These are phyloP conservation scores for Encarsia formosa DNA, from an alignment of 2,888 invertebrate genomes.

Conservation along the genomic window DNA sequence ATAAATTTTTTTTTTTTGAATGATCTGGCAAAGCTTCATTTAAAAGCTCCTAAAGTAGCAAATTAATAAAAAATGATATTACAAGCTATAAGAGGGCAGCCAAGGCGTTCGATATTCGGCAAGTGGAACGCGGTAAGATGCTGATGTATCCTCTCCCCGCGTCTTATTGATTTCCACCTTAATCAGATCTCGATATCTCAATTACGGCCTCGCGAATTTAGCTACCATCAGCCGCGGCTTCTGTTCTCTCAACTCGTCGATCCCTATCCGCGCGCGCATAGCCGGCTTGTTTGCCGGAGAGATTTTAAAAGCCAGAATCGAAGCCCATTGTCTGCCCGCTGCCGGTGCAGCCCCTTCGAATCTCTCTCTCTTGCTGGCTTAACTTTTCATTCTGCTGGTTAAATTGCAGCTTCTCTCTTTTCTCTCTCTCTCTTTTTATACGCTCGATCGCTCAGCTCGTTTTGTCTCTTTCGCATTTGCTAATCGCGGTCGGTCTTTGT, in stretches of 20 bases:
- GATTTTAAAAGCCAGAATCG: constrained; percentile 50
- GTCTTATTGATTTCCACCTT: constrained; percentile 50
- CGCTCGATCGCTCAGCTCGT: not conserved
- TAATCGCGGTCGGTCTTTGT: no score
- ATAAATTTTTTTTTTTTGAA: no score
- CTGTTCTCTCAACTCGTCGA: constrained; percentile 31
- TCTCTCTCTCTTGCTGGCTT: constrained; percentile 35
- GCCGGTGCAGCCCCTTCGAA: constrained; percentile 43
- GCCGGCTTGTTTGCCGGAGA: constrained; percentile 47
- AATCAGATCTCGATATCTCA: constrained; percentile 52
- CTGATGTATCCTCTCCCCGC: constrained; percentile 17
- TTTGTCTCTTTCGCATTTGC: not conserved
- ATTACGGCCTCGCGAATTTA: no score
- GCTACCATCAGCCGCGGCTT: constrained; percentile 20
- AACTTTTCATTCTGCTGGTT: constrained; percentile 51
- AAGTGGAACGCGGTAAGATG: constrained; percentile 14
- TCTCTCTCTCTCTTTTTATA: constrained; percentile 34
- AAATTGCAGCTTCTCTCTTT: constrained; percentile 48
- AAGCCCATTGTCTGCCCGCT: constrained; percentile 40
- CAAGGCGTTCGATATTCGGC: no score
- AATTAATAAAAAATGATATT: no score
- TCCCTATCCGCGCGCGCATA: constrained; percentile 15
- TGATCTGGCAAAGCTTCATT: no score
- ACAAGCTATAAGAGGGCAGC: no score
- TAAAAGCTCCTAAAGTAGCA: no score